Evolutionary conservation across 2,797 vertebrate genomes (phyloP), one percentile per base, ranked within the genome.

Genomic region (Lepus oiostolus): DNA sequence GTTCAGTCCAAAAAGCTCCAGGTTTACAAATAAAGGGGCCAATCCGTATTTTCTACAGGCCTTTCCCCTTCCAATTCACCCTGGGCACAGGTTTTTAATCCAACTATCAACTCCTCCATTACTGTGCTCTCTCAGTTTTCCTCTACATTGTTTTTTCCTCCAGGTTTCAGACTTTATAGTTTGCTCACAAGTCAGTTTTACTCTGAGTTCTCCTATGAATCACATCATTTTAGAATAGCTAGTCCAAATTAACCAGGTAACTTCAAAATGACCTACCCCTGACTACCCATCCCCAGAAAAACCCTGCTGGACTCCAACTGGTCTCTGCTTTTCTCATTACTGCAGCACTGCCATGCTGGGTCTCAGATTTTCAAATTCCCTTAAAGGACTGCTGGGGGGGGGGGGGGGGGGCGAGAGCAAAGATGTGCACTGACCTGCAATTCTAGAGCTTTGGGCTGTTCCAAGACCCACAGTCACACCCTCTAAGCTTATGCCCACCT

Each of bases 221-320:
- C 22, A 42, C 19, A 85, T 24, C 28, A 58, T 95, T 86, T 94
- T 70, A 80, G 47, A 91, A 35, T 83, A 93, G 65, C 58, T 63
- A 86, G 54, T 76, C 60, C 71, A 85, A 85, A 75, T 21, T 28
- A 63, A 35, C 16, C 30, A 47, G 8, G 12, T 65, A 82, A 85
- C 47, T 88, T 62, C 54, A 60, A 77, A 89, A 80, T 54, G 50
- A 89, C 52, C 68, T 26, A 96, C 26, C 35, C 26, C 13, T 26
- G 26, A 47, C 38, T 47, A 85, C 24, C 14, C 52, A 32, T 65
- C 58, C 54, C 85, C 67, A 47, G 42, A 92, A 90, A 81, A 30
- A 24, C 9, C 52, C n/a, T n/a, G 24, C 32, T 11, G 4, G 22
- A 76, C 77, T 91, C 85, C 60, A 74, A 32, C 54, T 80, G 58